Evolutionary conservation across 2,113 vertebrate genomes (phyloP), one percentile per base, ranked within the genome.

Genomic region (Microcebus ravelobensis): DNA sequence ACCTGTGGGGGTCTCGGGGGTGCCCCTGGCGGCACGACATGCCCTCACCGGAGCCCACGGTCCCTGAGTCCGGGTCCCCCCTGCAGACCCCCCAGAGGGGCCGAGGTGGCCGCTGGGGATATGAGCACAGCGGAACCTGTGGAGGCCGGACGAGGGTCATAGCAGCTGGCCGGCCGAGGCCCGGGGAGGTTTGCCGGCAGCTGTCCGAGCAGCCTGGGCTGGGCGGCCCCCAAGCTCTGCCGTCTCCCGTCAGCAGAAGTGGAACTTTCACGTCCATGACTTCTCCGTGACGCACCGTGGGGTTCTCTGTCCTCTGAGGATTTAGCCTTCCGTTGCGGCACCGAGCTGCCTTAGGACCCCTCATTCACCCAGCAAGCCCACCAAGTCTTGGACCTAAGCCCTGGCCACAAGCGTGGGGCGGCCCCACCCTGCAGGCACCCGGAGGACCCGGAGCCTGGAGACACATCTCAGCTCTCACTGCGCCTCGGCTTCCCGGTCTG

Each of bases 111-210:
- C n/a, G 45, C 65, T 57, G 12, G 39, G 55, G 18, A 12, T 7
- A 15, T 42, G 3, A 0, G 21, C 1, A 27, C 3, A 12, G 0
- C 17, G 0, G 23, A 11, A 1, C 0, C 50, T 1, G 0, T 31
- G 63, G 57, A 34, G n/a, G 55, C 27, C 29, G 2, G 0, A 3
- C 4, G 0, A 20, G 74, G 74, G 3, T 21, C 57, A 14, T 12
- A 0, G 76, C 34, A 1, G 7, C 68, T 80, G 77, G 76, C 20
- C 0, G 1, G 12, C 6, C 2, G 12, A 55, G 61, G 20, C 67
- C n/a, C 0, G 0, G 0, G 0, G 63, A 5, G 4, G 63, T 29
- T 36, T 65, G 63, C 25, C 25, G 23, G n/a, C 39, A 1, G 17
- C 57, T 20, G 29, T 39, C 45, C 2, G 5, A 10, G 36, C 42